Evolutionary conservation across 2,888 invertebrate species (phyloP).

Genomic region (Apamea epomidion): DNA sequence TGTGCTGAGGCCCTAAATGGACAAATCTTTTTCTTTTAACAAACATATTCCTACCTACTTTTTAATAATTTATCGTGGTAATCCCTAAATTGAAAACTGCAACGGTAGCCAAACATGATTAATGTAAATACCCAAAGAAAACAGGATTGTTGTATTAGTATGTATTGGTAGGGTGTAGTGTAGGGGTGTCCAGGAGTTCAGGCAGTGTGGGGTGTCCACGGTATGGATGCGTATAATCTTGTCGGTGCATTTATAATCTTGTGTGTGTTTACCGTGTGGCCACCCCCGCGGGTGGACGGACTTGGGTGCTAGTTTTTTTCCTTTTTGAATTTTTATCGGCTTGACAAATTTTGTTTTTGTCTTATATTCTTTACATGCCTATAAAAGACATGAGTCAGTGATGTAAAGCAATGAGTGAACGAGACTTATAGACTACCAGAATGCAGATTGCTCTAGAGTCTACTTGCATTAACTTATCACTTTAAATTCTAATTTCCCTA

Average conservation of each 20-base stretch:
- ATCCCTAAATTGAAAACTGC: slow-evolving; percentile 45
- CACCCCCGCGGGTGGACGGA: slow-evolving; percentile 39
- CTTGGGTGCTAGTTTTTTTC: slow-evolving; percentile 8
- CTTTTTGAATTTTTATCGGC: not conserved
- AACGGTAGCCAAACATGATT: slow-evolving; percentile 53
- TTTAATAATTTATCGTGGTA: not conserved
- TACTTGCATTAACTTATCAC: too few relatives aligned
- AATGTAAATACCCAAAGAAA: slow-evolving; percentile 71
- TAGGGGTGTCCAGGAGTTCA: not conserved
- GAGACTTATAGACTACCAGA: too few relatives aligned
- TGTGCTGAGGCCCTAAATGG: too few relatives aligned
- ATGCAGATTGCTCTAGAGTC: too few relatives aligned
- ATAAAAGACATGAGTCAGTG: too few relatives aligned
- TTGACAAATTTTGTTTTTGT: too few relatives aligned
- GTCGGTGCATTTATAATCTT: slow-evolving; percentile 69
- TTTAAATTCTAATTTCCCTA: too few relatives aligned
- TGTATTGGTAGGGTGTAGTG: slow-evolving; percentile 51
- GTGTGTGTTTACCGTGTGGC: slow-evolving; percentile 42
- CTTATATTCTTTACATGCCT: too few relatives aligned
- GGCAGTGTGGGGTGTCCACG: slow-evolving; percentile 38
- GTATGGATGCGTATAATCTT: slow-evolving; percentile 55
- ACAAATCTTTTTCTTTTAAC: too few relatives aligned
- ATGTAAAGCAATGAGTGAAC: too few relatives aligned
- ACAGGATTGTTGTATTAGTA: slow-evolving; percentile 64
- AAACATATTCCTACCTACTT: not conserved